Evolutionary conservation across 2,888 invertebrate species (phyloP), one percentile per base, ranked within the genome.

Genomic region (Spodoptera exigua): DNA sequence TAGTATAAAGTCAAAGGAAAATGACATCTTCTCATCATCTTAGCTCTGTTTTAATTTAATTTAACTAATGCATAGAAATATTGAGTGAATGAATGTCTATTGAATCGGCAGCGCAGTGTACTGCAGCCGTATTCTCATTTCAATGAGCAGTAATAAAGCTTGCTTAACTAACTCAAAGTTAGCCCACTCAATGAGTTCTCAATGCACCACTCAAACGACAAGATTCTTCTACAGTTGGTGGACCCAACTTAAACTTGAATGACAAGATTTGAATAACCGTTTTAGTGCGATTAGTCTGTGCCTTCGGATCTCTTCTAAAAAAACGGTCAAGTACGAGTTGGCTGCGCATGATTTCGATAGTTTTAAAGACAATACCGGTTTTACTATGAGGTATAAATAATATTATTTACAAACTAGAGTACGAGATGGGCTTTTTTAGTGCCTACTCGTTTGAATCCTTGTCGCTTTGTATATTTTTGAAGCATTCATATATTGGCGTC

Each of bases 211-310:
- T 51, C 46, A 10, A 44, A 44, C 32, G 40, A 54, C 49, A 39
- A 70, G 62, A 69, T 45, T 44, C 48, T 56, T 47, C 52, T 14
- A 52, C 51, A 45, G n/a, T n/a, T n/a, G n/a, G n/a, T n/a, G n/a
- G n/a, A n/a, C n/a, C 32, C 40, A 21, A 32, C 40, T 35, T 34
- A 73, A 70, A 70, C 63, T 70, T 74, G 70, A 70, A 74, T 74
- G 63, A 70, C 70, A 43, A 54, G 63, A 59, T 74, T 71, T 69
- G 58, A 70, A 70, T 57, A 70, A 70, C 70, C 70, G 70, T 70
- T 70, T 57, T 62, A 62, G 46, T 56, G 40, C 62, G 58, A 74
- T 74, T 69, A 59, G 59, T 53, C 44, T 36, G 68, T 67, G 56
- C 69, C 27, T 55, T 54, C 49, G 73, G 53, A 21, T 73, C 73